A percentile compares a stretch with the other conserved stretches of the same genome.
These are phyloP conservation scores for Chrosomus eos DNA, from an alignment of 2,797 vertebrate species.

Conservation along the genomic window DNA sequence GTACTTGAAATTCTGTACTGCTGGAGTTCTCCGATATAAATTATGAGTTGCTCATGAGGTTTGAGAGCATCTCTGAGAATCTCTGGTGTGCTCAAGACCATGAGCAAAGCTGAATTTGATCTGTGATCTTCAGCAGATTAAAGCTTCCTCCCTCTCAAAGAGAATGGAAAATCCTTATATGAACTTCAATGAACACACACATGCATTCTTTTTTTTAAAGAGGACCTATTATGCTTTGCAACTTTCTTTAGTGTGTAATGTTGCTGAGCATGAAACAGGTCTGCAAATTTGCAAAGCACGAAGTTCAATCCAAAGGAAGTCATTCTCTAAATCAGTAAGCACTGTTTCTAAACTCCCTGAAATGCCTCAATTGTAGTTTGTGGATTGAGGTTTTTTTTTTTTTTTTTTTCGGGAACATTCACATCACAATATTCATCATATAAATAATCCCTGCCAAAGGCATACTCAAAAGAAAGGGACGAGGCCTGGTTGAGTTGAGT, in stretches of 20 bases:
- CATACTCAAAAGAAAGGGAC: background rate
- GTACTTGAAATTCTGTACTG: slow-evolving; percentile 4
- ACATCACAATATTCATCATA: background rate
- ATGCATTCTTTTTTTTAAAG: background rate
- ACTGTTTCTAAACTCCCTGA: background rate
- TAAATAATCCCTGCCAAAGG: background rate
- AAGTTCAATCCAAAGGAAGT: background rate
- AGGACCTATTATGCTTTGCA: background rate
- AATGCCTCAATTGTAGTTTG: background rate
- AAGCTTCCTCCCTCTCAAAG: background rate
- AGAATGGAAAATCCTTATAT: background rate
- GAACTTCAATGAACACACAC: background rate
- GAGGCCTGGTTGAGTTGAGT: background rate
- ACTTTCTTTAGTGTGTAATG: background rate
- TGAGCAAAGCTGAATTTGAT: slow-evolving; percentile 19
- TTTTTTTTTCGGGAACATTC: background rate
- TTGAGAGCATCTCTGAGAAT: background rate
- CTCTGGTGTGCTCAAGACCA: background rate
- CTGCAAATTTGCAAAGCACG: background rate
- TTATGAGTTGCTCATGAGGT: background rate
- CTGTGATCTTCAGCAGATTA: slow-evolving; percentile 13
- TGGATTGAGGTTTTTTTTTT: background rate
- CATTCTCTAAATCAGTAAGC: background rate
- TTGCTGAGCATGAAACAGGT: background rate
- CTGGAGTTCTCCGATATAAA: background rate